These are phyloP conservation scores for Xiphydria camelus DNA, from an alignment of 2,888 invertebrate species.

Conservation along the genomic window DNA sequence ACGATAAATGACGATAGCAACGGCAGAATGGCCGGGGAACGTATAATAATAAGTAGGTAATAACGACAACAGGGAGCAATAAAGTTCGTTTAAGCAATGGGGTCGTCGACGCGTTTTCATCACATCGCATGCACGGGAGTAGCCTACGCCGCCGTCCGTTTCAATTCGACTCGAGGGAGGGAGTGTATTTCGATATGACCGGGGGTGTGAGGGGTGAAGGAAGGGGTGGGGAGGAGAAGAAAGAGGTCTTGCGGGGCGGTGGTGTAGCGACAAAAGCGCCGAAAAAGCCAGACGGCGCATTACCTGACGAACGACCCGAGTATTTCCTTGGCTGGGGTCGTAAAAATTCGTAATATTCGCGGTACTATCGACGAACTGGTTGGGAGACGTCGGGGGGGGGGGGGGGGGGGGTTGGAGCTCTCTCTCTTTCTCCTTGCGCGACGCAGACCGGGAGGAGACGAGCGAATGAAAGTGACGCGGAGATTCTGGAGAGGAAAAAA, in stretches of 20 bases:
- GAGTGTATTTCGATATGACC: conserved; percentile 9
- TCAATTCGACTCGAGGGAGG: conserved; percentile 15
- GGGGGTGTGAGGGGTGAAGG: too few relatives aligned
- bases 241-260: too few relatives aligned
- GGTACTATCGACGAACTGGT: too few relatives aligned
- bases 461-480: too few relatives aligned
- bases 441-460: neutral
- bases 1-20: conserved; percentile 11
- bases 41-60: conserved; percentile 23
- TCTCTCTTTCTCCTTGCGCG: conserved; percentile 21
- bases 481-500: too few relatives aligned
- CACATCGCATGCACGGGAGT: neutral
- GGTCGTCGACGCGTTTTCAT: conserved; percentile 3
- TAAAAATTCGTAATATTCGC: too few relatives aligned
- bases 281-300: too few relatives aligned
- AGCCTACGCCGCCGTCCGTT: neutral
- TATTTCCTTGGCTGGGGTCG: too few relatives aligned
- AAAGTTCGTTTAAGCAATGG: conserved; percentile 26
- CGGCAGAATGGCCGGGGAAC: conserved; percentile 21
- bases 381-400: too few relatives aligned
- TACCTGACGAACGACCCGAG: too few relatives aligned
- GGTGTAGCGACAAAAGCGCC: too few relatives aligned
- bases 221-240: too few relatives aligned
- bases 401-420: neutral
- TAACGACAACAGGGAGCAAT: conserved; percentile 23